Conservation (phyloP, 2,888 invertebrate species). For the Arge pagana region DNA sequence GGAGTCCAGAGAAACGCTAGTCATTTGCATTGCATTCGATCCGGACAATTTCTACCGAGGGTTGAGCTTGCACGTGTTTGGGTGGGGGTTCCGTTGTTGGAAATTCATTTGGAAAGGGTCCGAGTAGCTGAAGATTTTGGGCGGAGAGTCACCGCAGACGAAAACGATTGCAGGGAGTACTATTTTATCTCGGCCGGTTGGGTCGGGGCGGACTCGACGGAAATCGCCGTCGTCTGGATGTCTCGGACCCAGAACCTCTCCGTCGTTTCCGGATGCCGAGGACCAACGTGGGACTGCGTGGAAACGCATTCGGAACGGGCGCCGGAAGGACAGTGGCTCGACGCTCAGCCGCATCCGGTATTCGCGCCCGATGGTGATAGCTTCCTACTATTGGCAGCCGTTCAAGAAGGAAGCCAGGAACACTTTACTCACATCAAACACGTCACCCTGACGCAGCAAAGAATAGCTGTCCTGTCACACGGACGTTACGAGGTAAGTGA, state of each 20-base stretch:
- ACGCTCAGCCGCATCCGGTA: conserved; percentile 81
- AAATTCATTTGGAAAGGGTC: too few relatives aligned
- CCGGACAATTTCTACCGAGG: too few relatives aligned
- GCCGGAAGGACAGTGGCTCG: conserved; percentile 83
- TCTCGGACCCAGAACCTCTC: conserved; percentile 92
- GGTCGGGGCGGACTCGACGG: conserved; percentile 78
- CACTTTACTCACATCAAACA: conserved; percentile 89
- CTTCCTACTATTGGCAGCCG: conserved; percentile 79
- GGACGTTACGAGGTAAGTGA: conserved; percentile 78
- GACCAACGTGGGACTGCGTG: conserved; percentile 81
- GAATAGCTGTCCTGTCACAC: conserved; percentile 84
- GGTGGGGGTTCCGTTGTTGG: too few relatives aligned
- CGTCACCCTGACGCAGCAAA: conserved; percentile 78
- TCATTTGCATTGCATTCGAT: too few relatives aligned
- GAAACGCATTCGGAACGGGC: conserved; percentile 86
- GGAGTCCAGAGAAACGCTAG: too few relatives aligned
- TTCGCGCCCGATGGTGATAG: conserved; percentile 85
- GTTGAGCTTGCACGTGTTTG: too few relatives aligned
- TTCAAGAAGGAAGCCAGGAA: conserved; percentile 83
- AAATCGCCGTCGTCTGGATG: conserved; percentile 89
- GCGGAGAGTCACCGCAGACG: too few relatives aligned
- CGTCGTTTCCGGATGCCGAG: conserved; percentile 82
- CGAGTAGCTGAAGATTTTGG: too few relatives aligned
- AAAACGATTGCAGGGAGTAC: conserved; percentile 73
- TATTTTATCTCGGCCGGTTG: conserved; percentile 92